Base-by-base conservation (phyloP, 2,113 vertebrate species). In the Poeciliopsis turrubarensis region DNA sequence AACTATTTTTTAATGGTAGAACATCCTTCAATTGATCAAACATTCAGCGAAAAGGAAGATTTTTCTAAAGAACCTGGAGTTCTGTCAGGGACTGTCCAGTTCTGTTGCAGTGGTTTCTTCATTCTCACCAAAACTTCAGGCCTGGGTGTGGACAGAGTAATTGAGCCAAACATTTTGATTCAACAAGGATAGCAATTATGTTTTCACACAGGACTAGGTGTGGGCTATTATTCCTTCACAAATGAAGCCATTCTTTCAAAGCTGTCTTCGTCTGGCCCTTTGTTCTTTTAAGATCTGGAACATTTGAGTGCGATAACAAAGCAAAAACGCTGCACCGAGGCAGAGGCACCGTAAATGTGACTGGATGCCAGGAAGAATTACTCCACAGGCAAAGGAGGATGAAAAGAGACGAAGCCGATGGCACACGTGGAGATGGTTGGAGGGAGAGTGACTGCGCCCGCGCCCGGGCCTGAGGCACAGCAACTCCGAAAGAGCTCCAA, bases 401-500 rank as follows among this genome's bases (percentile, higher is more conserved):
- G 66, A 72, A 77, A 64, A 73, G 60, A 75, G 30, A 69, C 75
- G 72, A 17, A 31, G 60, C 70, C 72, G 66, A 63, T 75, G 57
- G 51, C 60, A 25, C 30, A 12, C n/a, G 71, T 77, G 34, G 62
- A 41, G 47, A 68, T 71, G 44, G 60, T 73, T 81, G 75, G 60
- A 86, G 41, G 67, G 68, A 75, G 30, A 72, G 72, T 26, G 7
- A 65, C 60, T 57, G 69, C 65, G 31, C 75, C 82, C 66, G 84
- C 82, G 67, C 77, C 77, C 61, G 27, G 12, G 77, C 73, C 66
- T 9, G 7, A 71, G 77, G 78, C 86, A 64, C 69, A 2, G 9
- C 34, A 60, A 68, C 72, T 66, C 65, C 73, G 73, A 70, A 74
- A 65, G 39, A 77, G 76, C 54, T 62, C 61, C 29, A 62, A 30